A percentile compares a stretch with the other conserved stretches of the same genome.
Conservation (phyloP, 1,140 invertebrate genomes). For the Geopemphigus sp. region DNA sequence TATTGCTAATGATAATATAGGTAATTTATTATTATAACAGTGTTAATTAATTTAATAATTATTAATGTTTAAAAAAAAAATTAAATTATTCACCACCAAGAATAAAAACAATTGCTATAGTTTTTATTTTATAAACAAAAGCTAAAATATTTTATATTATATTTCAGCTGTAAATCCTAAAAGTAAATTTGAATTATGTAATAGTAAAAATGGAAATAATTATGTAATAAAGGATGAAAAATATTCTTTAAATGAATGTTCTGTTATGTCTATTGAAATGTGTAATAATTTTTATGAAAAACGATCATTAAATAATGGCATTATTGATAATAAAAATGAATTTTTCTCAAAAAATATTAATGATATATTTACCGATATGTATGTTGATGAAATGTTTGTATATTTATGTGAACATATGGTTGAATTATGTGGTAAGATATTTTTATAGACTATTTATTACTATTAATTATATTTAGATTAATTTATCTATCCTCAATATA, state of each 20-base stretch:
- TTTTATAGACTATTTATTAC: neutral
- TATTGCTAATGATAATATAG: neutral
- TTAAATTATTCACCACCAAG: neutral
- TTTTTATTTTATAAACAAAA: neutral
- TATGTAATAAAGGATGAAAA: neutral
- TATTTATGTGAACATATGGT: conserved; percentile 5
- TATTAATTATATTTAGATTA: too few species aligned
- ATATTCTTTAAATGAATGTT: neutral
- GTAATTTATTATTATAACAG: neutral
- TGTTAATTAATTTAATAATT: neutral
- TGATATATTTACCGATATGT: conserved; percentile 38
- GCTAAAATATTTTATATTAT: neutral
- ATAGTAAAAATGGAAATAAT: neutral
- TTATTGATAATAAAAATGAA: neutral
- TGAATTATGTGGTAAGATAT: conserved; percentile 4
- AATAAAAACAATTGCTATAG: neutral
- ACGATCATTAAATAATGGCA: neutral
- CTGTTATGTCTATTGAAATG: conserved; percentile 4
- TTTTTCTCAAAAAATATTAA: conserved; percentile 7
- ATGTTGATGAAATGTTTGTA: conserved; percentile 24
- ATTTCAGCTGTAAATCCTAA: neutral
- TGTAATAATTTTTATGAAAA: conserved; percentile 17
- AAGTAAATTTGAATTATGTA: neutral
- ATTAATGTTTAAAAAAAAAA: neutral
- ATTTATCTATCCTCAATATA: too few species aligned